Base-by-base conservation (phyloP, 2,113 vertebrate species). In the Apus apus region DNA sequence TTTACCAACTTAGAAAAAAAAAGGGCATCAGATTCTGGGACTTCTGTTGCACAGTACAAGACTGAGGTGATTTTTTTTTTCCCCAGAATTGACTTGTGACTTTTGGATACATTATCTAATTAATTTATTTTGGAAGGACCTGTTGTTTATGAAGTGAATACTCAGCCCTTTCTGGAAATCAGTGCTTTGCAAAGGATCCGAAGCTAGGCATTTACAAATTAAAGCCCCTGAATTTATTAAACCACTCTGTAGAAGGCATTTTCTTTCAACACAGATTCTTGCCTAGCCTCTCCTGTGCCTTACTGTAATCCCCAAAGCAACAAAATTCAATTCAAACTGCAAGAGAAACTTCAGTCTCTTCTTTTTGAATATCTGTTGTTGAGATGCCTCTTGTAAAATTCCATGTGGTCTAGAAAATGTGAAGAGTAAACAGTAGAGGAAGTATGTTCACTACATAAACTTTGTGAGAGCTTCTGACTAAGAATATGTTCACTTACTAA, bases 401-500 rank as follows among this genome's bases (percentile, higher is more conserved):
- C 6, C 29, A 16, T 18, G 26, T 60, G 50, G 36, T 76, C 32
- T 83, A 87, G 50, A 82, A 95, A 70, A 87, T 12, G 25, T 65
- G 53, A 61, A 87, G 89, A 89, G 22, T 81, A 77, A 85, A 53
- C 21, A 95, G 43, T 13, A 82, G 56, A 84, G 61, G 72, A 76
- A 53, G 12, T 27, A 5, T 77, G 48, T 72, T 81, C 50, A 64
- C 40, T 64, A 65, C 73, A 14, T 58, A 87, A 27, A 80, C 18
- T 48, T 56, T 73, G 45, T 67, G 72, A 40, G 57, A 95, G 40
- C 67, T 75, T 86, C n/a, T 92, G 68, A 92, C 53, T 89, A 88
- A 88, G 43, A 92, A 43, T 72, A 23, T 50, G 25, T 13, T 93
- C 29, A 74, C 60, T 88, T 83, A 92, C 38, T 94, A 88, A 93